Conservation (phyloP, 1,140 invertebrate genomes). For the Rhizoglyphus robini region DNA sequence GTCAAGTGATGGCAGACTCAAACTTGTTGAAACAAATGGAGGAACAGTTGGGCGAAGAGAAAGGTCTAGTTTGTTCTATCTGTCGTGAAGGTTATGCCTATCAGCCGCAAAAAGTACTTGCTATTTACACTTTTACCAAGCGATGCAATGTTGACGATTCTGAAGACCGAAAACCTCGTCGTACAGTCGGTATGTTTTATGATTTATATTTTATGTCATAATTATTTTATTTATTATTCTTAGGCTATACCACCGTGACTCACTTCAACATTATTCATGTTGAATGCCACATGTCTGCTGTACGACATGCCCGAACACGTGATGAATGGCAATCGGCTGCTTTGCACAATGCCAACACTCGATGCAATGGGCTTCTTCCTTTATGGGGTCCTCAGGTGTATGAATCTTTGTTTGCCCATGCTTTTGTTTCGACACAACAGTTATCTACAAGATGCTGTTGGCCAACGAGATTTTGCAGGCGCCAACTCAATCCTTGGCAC, state of each 20-base stretch:
- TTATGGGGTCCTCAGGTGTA: constrained; percentile 90
- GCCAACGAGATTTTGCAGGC: constrained; percentile 54
- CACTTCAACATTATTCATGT: constrained; percentile 98
- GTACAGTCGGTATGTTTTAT: constrained; percentile 33
- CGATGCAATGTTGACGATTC: constrained; percentile 85
- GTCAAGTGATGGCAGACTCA: constrained; percentile 37
- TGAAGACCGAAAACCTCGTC: constrained; percentile 63
- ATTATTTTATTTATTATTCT: constrained; percentile 2
- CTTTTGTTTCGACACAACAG: constrained; percentile 55
- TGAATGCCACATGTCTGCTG: constrained; percentile 93
- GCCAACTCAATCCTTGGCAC: constrained; percentile 53
- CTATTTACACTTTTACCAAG: constrained; percentile 94
- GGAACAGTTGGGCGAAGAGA: constrained; percentile 75
- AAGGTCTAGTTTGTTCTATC: constrained; percentile 90
- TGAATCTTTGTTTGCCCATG: constrained; percentile 84
- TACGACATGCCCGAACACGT: constrained; percentile 54
- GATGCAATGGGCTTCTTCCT: constrained; percentile 88
- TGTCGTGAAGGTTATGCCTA: constrained; percentile 95
- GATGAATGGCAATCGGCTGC: constrained; percentile 97
- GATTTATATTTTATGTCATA: neutral
- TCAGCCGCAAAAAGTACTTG: constrained; percentile 76
- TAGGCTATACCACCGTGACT: constrained; percentile 74
- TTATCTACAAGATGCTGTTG: constrained; percentile 34
- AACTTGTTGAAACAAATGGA: constrained; percentile 73
- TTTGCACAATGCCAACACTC: constrained; percentile 91